Evolutionary conservation across 2,888 invertebrate genomes (phyloP), one percentile per base, ranked within the genome.

Genomic region (Sturmia bella): DNA sequence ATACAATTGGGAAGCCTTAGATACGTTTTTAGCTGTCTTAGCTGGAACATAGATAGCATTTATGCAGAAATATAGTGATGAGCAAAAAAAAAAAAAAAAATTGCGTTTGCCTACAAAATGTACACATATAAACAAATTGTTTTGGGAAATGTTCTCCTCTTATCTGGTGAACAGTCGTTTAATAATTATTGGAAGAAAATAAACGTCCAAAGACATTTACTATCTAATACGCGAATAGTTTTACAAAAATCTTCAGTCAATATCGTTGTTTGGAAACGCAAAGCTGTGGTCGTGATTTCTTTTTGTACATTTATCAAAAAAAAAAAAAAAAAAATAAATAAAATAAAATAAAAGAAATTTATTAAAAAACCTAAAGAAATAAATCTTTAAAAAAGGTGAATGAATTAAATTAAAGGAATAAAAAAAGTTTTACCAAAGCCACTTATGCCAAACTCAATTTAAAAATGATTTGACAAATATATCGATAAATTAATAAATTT

Each of bases 241-340:
- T 59, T 7, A 48, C 45, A 57, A 57, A 59, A 69, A 79, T 70
- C 74, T 48, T 75, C 82, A 82, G 70, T 78, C 82, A 78, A 82
- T 64, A 70, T 21, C 69, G 82, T 82, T 70, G 70, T 54, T 45
- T 52, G 11, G 52, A 43, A 52, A 78, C 27, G 59, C 21, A 57
- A 54, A 75, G 74, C 78, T 69, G 79, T 52, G 32, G 57, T 59
- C 69, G 79, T 78, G 79, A 82, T 82, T 82, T 82, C 45, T 74
- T 64, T 59, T 32, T 41, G 27, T 17, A 27, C 7, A 27, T 54
- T 54, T 7, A 15, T 9, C 12, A 3, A 13, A 1, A 27, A 39
- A 37, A 13, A 2, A 43, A 57, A 19, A 21, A 59, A 56, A 39
- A 4, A 17, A 70, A 48, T 11, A 48, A 19, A 57, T 45, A 32